These are phyloP conservation scores for Nothura maculosa DNA, from an alignment of 2,797 vertebrate species.

Conservation along the genomic window DNA sequence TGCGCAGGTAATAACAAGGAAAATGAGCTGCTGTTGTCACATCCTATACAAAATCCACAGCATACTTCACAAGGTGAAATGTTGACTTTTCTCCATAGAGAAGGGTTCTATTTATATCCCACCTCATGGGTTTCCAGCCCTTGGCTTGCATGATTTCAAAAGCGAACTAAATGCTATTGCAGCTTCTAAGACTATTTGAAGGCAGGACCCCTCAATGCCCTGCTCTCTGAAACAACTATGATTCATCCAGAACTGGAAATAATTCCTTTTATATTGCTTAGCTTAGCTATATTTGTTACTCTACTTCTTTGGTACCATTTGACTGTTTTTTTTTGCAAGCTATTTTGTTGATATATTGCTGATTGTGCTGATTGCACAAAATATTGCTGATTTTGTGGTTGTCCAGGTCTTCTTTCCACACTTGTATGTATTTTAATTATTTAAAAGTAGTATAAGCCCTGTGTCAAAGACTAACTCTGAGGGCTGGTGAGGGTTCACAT, in stretches of 20 bases:
- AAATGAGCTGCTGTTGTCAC: background rate
- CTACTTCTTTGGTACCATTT: background rate
- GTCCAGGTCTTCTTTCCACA: background rate
- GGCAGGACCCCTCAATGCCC: background rate
- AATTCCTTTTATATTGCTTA: background rate
- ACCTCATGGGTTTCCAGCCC: conserved; percentile 22
- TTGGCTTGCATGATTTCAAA: background rate
- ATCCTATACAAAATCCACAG: background rate
- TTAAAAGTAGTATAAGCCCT: background rate
- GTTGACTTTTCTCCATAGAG: conserved; percentile 12
- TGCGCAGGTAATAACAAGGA: conserved; percentile 85
- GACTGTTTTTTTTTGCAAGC: background rate
- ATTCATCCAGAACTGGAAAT: background rate
- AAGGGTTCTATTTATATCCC: conserved; percentile 51
- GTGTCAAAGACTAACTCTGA: background rate
- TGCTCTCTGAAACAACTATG: background rate
- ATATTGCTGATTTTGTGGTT: background rate
- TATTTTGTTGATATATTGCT: background rate
- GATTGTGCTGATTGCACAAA: too few relatives aligned
- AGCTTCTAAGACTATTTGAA: background rate
- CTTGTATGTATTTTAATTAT: background rate
- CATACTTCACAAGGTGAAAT: conserved; percentile 37
- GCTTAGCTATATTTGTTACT: background rate
- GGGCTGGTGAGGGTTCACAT: background rate
- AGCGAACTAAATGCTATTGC: background rate